phyloP scores from a whole-genome alignment of 35 echinoderm and acorn worm genomes.

The Apostichopus californicus region DNA sequence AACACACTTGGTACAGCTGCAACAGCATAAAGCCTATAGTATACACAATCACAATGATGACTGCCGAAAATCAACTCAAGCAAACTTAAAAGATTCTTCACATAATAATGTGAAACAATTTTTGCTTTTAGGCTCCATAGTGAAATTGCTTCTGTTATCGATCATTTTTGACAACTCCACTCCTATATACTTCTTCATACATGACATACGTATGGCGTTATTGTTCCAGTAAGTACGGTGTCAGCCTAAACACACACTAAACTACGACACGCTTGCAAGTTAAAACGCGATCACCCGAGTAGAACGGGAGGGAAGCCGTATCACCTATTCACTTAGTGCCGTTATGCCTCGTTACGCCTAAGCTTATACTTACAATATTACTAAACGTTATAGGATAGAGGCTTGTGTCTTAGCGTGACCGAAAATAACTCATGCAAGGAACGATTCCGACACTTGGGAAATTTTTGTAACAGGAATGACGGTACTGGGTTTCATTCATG shows the following conservation, averaged over 20 bases:
- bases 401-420: conserved; percentile 9
- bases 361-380: conserved; percentile 16
- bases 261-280: not conserved
- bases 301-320: conserved; percentile 5
- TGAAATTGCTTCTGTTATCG: not conserved
- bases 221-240: not conserved
- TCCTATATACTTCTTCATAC: not conserved
- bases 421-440: conserved; percentile 21
- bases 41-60: no score
- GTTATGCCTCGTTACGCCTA: conserved; percentile 50
- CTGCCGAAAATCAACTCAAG: not conserved
- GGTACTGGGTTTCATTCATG: conserved; percentile 29
- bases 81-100: not conserved
- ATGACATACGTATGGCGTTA: not conserved
- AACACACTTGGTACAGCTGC: no score
- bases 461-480: conserved; percentile 30
- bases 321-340: conserved; percentile 47
- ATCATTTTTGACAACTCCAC: not conserved
- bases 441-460: conserved; percentile 40
- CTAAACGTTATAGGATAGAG: conserved; percentile 7
- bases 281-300: not conserved
- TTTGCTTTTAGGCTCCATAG: not conserved
- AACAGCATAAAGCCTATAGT: no score
- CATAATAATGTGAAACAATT: not conserved
- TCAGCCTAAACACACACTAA: no score